phyloP scores from a whole-genome alignment of 2,888 invertebrate genomes.

The Lasiommata megera region DNA sequence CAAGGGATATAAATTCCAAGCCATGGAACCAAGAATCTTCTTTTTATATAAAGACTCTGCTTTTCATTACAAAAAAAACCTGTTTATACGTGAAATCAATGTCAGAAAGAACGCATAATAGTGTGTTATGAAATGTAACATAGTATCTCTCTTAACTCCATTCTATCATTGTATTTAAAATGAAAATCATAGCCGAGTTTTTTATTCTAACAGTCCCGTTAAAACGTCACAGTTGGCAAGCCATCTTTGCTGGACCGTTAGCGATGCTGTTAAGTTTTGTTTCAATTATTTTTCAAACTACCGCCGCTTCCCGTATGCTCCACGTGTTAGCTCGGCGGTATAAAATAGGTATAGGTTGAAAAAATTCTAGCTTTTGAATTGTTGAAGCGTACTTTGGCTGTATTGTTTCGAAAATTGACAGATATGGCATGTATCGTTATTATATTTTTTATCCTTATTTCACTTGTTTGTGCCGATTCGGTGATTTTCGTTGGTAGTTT shows the following conservation, averaged over 20 bases:
- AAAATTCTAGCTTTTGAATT: constrained; percentile 3
- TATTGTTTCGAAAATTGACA: constrained; percentile 14
- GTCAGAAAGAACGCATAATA: too few species aligned
- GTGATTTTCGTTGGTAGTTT: constrained; percentile 2
- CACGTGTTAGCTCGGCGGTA: constrained; percentile 12
- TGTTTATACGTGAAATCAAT: too few species aligned
- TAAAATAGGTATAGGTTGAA: constrained; percentile 21
- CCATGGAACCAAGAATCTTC: too few species aligned
- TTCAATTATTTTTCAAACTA: constrained; percentile 18
- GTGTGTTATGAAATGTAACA: too few species aligned
- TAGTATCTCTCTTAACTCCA: too few species aligned
- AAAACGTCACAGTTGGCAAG: constrained; percentile 12
- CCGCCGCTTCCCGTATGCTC: constrained; percentile 26
- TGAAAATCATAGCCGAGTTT: too few species aligned
- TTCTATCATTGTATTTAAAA: too few species aligned
- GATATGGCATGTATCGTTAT: constrained; percentile 9
- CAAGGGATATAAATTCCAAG: too few species aligned
- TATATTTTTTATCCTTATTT: background rate
- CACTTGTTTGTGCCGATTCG: background rate
- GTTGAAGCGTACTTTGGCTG: background rate
- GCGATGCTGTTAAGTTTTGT: constrained; percentile 11
- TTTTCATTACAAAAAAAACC: too few species aligned
- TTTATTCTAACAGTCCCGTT: background rate
- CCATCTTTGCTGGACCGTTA: constrained; percentile 4
- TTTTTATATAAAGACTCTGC: too few species aligned